Conservation (phyloP, 2,888 invertebrate genomes). For the Agrypnus murinus region DNA sequence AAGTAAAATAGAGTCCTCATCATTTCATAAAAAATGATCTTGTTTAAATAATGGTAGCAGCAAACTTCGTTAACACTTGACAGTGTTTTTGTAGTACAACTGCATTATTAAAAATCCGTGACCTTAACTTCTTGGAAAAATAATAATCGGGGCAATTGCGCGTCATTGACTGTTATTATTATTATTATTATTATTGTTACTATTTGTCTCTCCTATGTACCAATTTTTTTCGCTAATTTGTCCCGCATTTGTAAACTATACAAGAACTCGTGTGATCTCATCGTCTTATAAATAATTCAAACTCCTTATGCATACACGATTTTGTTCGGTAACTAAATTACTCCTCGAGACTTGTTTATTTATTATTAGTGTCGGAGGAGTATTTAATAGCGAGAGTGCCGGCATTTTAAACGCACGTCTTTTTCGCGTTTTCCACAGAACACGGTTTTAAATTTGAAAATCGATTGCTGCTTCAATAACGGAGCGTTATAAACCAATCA, state of each 20-base stretch:
- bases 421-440: too few species aligned
- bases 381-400: conserved; percentile 9
- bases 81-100: neutral
- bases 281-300: conserved; percentile 50
- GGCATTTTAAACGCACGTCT: neutral
- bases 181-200: too few species aligned
- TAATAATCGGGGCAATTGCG: conserved; percentile 18
- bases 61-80: too few species aligned
- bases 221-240: conserved; percentile 42
- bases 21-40: neutral
- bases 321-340: conserved; percentile 18
- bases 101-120: conserved; percentile 17
- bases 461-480: too few species aligned
- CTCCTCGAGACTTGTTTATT: neutral
- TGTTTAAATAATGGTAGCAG: too few species aligned
- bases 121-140: conserved; percentile 30
- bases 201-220: conserved; percentile 4
- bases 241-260: conserved; percentile 35
- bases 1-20: conserved; percentile 1
- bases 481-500: too few species aligned
- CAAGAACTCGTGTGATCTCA: conserved; percentile 45
- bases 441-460: too few species aligned
- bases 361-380: neutral
- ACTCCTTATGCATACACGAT: conserved; percentile 25
- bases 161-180: conserved; percentile 1